phyloP scores from a whole-genome alignment of 1,140 invertebrate species.

The Hycleus phaleratus region DNA sequence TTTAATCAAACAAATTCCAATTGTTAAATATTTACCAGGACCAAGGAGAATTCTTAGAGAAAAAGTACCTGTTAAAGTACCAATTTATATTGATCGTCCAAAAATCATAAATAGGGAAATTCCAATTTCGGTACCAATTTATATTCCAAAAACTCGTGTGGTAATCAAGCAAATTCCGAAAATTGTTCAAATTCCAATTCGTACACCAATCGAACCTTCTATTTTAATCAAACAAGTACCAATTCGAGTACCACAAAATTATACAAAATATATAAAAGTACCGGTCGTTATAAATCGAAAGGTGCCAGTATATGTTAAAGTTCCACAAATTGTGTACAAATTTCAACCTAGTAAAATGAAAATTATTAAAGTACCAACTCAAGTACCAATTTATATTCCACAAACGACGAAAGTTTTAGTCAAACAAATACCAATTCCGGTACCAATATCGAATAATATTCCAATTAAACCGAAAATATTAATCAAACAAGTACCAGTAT shows the following conservation, averaged over 20 bases:
- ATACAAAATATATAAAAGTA: background rate
- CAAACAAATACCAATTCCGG: conserved; percentile 5
- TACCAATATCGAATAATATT: background rate
- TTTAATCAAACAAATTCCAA: background rate
- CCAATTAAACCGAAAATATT: background rate
- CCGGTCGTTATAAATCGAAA: background rate
- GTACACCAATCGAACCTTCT: too few relatives aligned
- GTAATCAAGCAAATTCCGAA: too few relatives aligned
- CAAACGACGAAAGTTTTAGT: conserved; percentile 8
- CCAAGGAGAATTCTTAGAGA: background rate
- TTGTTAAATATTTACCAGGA: conserved; percentile 3
- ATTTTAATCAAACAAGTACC: too few relatives aligned
- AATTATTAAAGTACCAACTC: conserved; percentile 2
- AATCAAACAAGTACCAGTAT: conserved; percentile 6
- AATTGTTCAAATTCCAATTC: too few relatives aligned
- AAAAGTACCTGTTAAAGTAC: background rate
- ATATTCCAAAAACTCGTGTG: too few relatives aligned
- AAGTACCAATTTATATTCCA: background rate
- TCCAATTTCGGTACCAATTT: too few relatives aligned
- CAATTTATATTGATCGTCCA: background rate
- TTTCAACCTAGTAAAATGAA: background rate
- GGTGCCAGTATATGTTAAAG: background rate
- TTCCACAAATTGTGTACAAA: background rate
- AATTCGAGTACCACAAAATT: background rate
- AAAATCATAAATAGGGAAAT: too few relatives aligned